Percentiles rank a stretch among this genome's conserved stretches.
phyloP scores from a whole-genome alignment of 2,888 invertebrate species.

The Dexiosoma caninum region DNA sequence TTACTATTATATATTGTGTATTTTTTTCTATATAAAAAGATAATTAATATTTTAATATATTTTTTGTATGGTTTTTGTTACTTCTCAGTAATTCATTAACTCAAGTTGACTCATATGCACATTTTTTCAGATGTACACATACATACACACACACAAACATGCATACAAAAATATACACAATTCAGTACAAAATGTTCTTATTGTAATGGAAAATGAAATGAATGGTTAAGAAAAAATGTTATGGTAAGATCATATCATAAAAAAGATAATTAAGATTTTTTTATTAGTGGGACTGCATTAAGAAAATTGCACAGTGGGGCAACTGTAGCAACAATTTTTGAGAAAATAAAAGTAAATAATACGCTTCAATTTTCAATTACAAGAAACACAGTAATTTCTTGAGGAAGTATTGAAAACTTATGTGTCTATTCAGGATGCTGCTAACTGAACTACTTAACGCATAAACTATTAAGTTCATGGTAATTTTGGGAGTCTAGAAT shows the following conservation, averaged over 20 bases:
- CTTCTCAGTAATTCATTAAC: conserved; percentile 39
- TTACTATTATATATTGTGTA: not conserved
- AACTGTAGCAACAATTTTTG: too few relatives aligned
- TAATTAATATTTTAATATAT: conserved; percentile 17
- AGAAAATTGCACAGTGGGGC: not conserved
- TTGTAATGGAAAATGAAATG: conserved; percentile 22
- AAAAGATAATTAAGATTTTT: conserved; percentile 3
- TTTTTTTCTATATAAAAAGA: too few relatives aligned
- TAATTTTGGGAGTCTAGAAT: too few relatives aligned
- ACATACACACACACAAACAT: not conserved
- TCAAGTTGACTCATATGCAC: conserved; percentile 28
- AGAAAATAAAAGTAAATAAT: too few relatives aligned
- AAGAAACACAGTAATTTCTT: too few relatives aligned
- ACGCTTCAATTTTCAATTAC: too few relatives aligned
- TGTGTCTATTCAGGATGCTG: too few relatives aligned
- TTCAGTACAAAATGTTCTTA: conserved; percentile 6
- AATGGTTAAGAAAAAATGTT: not conserved
- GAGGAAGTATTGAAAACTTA: too few relatives aligned
- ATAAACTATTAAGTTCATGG: too few relatives aligned
- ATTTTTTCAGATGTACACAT: not conserved
- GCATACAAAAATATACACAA: too few relatives aligned
- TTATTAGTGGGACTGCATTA: not conserved
- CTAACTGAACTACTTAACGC: too few relatives aligned
- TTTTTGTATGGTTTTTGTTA: not conserved
- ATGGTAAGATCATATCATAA: conserved; percentile 9